Base-by-base conservation (phyloP, 2,797 vertebrate genomes). In the Pseudochirops cupreus region DNA sequence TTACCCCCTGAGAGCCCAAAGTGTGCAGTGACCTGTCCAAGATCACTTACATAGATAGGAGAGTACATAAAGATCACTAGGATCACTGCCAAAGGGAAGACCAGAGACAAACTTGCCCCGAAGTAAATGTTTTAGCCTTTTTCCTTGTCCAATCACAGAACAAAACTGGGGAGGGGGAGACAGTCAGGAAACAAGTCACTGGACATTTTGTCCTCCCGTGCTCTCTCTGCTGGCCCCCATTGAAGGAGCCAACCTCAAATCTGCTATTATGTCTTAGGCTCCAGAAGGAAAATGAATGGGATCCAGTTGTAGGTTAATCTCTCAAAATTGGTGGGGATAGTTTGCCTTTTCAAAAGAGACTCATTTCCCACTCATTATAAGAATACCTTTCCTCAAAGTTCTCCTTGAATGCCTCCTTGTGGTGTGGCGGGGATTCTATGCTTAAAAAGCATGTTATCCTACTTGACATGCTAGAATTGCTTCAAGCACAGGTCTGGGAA, bases 271-370 rank as follows among this genome's bases (percentile, higher is more conserved):
- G 96, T 82, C 46, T 94, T 90, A 93, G 92, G 29, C 56, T 94
- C 9, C 91, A 67, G 52, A 91, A 92, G 14, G 54, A 96, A 96
- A 93, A 11, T 5, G 94, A 59, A 92, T 91, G 95, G 62, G 50
- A 26, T 94, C 94, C 58, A 90, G 4, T 95, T 96, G 96, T 87
- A 91, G 55, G 93, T 29, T 95, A 91, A 97, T 95, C 95, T 96
- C 74, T 95, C 95, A 96, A 87, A 94, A 33, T 13, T 89, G n/a
- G 33, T 93, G 62, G 67, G 54, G 82, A 59, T 94, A 90, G 74
- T 18, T 93, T 97, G 74, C 94, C 39, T 94, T 97, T 97, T 93
- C 92, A 95, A 96, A 97, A 54, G 33, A 96, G 59, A 13, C 3
- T 33, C 12, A 33, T 33, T 62, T 0, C 29, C 12, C 0, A 33